Percentiles rank a stretch among this genome's conserved stretches.
Evolutionary conservation across 2,113 vertebrate species (phyloP).

Genomic region (Calidris pygmaea): DNA sequence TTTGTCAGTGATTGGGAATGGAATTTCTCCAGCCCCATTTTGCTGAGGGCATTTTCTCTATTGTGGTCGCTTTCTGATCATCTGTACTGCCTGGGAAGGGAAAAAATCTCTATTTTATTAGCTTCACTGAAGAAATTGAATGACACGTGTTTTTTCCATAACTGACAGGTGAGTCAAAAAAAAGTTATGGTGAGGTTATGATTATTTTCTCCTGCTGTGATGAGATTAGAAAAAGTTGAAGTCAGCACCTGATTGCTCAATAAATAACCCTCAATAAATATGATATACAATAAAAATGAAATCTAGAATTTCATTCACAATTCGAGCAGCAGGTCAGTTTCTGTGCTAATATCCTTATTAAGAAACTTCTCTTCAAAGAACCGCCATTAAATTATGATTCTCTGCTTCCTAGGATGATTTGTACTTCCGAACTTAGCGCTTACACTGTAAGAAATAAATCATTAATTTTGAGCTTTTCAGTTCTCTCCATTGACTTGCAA

Average conservation of each 20-base stretch:
- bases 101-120: neutral
- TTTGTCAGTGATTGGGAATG: neutral
- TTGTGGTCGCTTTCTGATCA: neutral
- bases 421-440: neutral
- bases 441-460: neutral
- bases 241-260: neutral
- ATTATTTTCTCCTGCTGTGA: neutral
- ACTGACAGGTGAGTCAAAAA: neutral
- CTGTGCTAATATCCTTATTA: slow-evolving; percentile 5
- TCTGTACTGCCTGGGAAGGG: neutral
- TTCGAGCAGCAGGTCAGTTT: neutral
- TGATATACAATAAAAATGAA: neutral
- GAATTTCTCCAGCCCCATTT: neutral
- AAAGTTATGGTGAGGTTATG: neutral
- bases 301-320: neutral
- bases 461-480: neutral
- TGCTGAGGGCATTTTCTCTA: neutral
- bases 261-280: neutral
- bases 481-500: neutral
- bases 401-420: neutral
- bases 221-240: slow-evolving; percentile 7
- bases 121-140: neutral
- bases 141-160: neutral
- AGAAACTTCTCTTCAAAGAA: neutral
- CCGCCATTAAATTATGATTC: neutral